These are phyloP conservation scores for Polypterus senegalus DNA, from an alignment of 2,113 vertebrate genomes.

Conservation along the genomic window DNA sequence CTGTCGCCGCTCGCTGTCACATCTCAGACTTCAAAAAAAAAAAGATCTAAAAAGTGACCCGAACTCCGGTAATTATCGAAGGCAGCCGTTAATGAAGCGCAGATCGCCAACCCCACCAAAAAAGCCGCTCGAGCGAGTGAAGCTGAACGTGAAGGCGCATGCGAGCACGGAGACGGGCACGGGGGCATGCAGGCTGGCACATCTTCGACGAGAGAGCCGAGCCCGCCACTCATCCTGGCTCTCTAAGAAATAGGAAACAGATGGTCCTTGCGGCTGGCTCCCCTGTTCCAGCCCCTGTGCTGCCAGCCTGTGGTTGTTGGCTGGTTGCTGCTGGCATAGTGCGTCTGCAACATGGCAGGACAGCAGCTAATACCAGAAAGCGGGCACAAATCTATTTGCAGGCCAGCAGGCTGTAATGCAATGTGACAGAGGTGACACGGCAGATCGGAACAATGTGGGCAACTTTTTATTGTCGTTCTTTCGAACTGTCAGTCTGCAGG, in stretches of 20 bases:
- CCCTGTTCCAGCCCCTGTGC: slow-evolving; percentile 57
- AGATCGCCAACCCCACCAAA: slow-evolving; percentile 50
- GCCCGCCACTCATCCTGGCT: slow-evolving; percentile 77
- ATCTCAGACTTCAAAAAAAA: no score
- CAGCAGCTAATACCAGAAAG: slow-evolving; percentile 66
- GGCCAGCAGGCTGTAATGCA: slow-evolving; percentile 68
- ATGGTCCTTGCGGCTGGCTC: slow-evolving; percentile 84
- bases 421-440: slow-evolving; percentile 76
- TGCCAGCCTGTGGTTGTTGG: slow-evolving; percentile 76
- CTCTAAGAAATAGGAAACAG: slow-evolving; percentile 72
- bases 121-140: background rate
- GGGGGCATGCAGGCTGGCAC: slow-evolving; percentile 39
- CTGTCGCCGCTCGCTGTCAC: no score
- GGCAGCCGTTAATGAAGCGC: no score
- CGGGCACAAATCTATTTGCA: slow-evolving; percentile 53
- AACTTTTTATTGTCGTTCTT: no score
- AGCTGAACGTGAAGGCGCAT: no score
- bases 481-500: no score
- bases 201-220: slow-evolving; percentile 51
- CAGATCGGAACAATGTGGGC: slow-evolving; percentile 59
- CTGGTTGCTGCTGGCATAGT: slow-evolving; percentile 74
- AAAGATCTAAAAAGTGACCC: no score
- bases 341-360: slow-evolving; percentile 73
- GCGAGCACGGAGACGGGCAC: no score
- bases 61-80: no score